Percentiles rank a stretch among this genome's conserved stretches.
These are phyloP conservation scores for Balaeniceps rex DNA, from an alignment of 2,113 vertebrate species.

Conservation along the genomic window DNA sequence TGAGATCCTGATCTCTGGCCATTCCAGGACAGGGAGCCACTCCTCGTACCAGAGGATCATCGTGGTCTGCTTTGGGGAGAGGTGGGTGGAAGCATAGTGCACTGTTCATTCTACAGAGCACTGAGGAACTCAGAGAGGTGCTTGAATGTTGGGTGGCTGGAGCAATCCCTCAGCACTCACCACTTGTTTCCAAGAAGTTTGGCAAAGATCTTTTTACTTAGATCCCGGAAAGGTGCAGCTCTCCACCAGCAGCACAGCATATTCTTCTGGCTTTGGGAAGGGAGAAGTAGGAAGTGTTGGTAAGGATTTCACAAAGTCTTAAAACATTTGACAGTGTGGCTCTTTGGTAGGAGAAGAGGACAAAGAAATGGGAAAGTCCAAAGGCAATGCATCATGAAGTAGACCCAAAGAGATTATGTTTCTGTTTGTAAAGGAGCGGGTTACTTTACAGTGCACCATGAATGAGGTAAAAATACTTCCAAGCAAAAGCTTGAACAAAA, in stretches of 20 bases:
- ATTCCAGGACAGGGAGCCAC: not conserved
- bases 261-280: not conserved
- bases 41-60: not conserved
- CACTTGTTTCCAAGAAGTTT: not conserved
- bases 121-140: not conserved
- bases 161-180: not conserved
- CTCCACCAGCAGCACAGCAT: not conserved
- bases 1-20: not conserved
- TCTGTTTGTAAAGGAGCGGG: not conserved
- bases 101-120: not conserved
- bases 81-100: not conserved
- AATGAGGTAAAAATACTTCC: not conserved
- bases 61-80: not conserved
- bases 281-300: not conserved
- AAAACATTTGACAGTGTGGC: not conserved
- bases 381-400: not conserved
- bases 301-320: not conserved
- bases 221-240: not conserved
- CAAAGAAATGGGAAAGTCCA: not conserved
- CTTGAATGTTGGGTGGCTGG: accelerated
- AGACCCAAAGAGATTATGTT: not conserved
- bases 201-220: not conserved
- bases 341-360: not conserved
- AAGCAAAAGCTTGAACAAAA: not conserved
- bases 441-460: not conserved